These are phyloP conservation scores for Pomatorhinus ruficollis DNA, from an alignment of 2,113 vertebrate genomes.

Conservation along the genomic window DNA sequence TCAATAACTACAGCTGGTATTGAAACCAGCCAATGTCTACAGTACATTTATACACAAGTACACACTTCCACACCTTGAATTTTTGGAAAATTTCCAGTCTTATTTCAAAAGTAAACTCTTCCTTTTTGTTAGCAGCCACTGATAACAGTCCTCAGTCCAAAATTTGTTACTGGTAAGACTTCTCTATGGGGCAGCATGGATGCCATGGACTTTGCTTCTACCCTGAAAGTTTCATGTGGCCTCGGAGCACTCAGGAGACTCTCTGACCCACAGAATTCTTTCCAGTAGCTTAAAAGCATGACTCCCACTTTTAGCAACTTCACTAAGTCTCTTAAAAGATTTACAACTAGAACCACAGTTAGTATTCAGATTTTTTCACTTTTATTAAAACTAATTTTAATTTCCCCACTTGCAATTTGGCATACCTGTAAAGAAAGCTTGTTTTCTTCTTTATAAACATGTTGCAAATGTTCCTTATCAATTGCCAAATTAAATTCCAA, in stretches of 20 bases:
- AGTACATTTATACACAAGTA: neutral
- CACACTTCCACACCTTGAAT: neutral
- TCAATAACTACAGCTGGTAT: fast-evolving
- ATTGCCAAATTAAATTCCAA: constrained; percentile 28
- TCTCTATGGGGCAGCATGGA: fast-evolving
- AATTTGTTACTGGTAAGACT: neutral
- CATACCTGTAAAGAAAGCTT: neutral
- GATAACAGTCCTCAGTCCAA: neutral
- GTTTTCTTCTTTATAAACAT: neutral
- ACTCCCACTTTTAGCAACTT: neutral
- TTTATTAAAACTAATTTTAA: neutral
- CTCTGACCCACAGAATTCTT: neutral
- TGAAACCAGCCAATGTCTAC: neutral
- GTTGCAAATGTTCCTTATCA: neutral
- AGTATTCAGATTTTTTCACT: neutral
- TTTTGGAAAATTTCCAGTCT: neutral
- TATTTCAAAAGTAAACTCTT: neutral
- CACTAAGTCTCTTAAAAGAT: neutral
- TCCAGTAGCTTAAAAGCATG: neutral
- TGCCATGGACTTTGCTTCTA: neutral
- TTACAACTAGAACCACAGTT: neutral
- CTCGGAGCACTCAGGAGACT: neutral
- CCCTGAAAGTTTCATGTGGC: neutral
- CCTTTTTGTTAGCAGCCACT: neutral
- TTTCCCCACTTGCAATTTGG: neutral